phyloP scores from a whole-genome alignment of 2,113 vertebrate genomes.

The Pipa parva region DNA sequence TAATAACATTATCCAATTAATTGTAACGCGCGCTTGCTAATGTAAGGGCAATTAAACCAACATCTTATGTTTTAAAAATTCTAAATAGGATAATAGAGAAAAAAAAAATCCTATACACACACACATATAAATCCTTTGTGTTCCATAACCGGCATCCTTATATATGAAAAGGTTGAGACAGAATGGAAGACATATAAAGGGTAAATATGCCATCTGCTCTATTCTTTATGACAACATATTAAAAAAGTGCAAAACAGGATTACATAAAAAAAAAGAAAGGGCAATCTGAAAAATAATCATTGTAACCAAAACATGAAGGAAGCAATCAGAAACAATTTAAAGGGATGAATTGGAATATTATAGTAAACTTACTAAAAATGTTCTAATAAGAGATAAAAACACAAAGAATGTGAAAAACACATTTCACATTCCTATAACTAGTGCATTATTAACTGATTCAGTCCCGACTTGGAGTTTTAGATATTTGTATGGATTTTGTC shows the following conservation, averaged over 20 bases:
- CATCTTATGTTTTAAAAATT: slow-evolving; percentile 46
- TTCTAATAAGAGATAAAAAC: not conserved
- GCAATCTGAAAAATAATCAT: slow-evolving; percentile 35
- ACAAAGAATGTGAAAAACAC: too few species aligned
- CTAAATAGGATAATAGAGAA: slow-evolving; percentile 48
- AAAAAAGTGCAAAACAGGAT: slow-evolving; percentile 46
- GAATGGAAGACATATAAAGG: slow-evolving; percentile 16
- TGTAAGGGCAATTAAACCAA: slow-evolving; percentile 28
- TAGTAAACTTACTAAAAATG: slow-evolving; percentile 19
- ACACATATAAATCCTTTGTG: slow-evolving; percentile 56
- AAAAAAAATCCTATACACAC: slow-evolving; percentile 38
- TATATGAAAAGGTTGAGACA: slow-evolving; percentile 46
- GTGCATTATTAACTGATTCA: too few species aligned
- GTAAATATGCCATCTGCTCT: slow-evolving; percentile 49
- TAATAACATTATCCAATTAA: not conserved
- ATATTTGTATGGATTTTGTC: too few species aligned
- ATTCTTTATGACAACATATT: slow-evolving; percentile 46
- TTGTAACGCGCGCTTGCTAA: too few species aligned
- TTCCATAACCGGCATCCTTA: slow-evolving; percentile 63
- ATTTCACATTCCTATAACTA: too few species aligned
- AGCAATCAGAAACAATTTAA: slow-evolving; percentile 19
- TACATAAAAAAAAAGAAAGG: slow-evolving; percentile 59
- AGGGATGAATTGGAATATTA: slow-evolving; percentile 42
- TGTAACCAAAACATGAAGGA: slow-evolving; percentile 9
- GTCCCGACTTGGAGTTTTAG: too few species aligned